These are phyloP conservation scores for Squalus acanthias DNA, from an alignment of 2,797 vertebrate species.

Conservation along the genomic window DNA sequence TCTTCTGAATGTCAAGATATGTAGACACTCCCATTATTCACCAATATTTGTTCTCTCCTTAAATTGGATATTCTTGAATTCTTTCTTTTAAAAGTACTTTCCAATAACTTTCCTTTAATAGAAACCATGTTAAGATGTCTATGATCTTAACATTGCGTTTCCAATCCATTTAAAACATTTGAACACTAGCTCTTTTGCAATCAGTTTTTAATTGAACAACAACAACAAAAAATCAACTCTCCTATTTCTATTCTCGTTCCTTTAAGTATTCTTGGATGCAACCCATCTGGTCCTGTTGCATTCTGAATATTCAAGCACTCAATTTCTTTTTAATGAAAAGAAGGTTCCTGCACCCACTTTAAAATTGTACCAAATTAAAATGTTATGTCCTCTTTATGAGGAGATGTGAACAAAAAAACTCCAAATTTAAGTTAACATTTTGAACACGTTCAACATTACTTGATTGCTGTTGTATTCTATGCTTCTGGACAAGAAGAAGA, in stretches of 20 bases:
- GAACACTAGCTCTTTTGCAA: not conserved
- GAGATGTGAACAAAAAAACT: not conserved
- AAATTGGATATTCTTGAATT: not conserved
- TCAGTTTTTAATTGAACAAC: not conserved
- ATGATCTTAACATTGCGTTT: not conserved
- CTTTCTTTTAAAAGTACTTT: too few species aligned
- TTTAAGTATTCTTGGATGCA: not conserved
- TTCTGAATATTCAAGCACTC: not conserved
- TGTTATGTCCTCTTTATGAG: not conserved
- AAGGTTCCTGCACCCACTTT: too few species aligned
- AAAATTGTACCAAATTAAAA: too few species aligned
- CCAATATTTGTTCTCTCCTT: too few species aligned
- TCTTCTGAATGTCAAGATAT: not conserved
- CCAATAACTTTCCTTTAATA: too few species aligned
- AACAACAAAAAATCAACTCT: not conserved
- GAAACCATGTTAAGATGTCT: not conserved
- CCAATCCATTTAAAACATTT: not conserved
- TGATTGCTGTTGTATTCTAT: not conserved
- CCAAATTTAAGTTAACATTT: not conserved
- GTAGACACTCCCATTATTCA: too few species aligned
- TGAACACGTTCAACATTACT: not conserved
- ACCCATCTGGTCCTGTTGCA: not conserved
- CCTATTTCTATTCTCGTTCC: not conserved
- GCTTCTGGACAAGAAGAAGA: not conserved
- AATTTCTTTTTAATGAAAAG: not conserved